Evolutionary conservation across 2,888 invertebrate genomes (phyloP).

Genomic region (Perithous albicinctus): DNA sequence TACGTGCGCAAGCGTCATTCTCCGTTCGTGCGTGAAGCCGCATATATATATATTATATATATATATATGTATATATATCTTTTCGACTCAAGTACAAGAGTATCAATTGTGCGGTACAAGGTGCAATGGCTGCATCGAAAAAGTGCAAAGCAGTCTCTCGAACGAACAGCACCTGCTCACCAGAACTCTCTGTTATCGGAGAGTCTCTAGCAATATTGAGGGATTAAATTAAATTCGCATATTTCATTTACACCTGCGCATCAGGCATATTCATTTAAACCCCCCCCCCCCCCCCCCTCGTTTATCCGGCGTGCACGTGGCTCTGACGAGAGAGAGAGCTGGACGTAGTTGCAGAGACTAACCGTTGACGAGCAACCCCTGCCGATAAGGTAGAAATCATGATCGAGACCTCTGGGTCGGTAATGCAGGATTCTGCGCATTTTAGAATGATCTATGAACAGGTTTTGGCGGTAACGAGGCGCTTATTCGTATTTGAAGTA

Average conservation of each 20-base stretch:
- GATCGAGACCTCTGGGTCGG: background rate
- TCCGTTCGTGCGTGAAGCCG: slow-evolving; percentile 32
- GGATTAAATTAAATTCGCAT: slow-evolving; percentile 52
- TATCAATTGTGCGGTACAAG: slow-evolving; percentile 10
- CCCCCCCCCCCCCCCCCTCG: slow-evolving; percentile 11
- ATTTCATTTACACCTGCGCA: slow-evolving; percentile 52
- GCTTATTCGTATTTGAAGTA: no score
- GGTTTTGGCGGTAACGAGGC: no score
- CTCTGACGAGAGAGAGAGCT: background rate
- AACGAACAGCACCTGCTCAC: slow-evolving; percentile 32
- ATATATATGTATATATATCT: no score
- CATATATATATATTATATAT: no score
- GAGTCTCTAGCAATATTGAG: slow-evolving; percentile 18
- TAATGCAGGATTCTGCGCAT: background rate
- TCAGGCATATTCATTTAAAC: background rate
- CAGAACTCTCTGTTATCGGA: slow-evolving; percentile 42
- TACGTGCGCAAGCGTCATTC: slow-evolving; percentile 17
- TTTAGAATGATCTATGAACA: no score
- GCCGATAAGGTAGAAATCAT: slow-evolving; percentile 25
- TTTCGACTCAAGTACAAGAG: background rate
- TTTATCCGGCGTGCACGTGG: slow-evolving; percentile 44
- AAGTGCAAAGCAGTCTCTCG: slow-evolving; percentile 28
- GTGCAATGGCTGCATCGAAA: background rate
- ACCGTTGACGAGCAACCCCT: slow-evolving; percentile 8
- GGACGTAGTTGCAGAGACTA: background rate